Percentiles rank a stretch among this genome's conserved stretches.
Evolutionary conservation across 2,888 invertebrate species (phyloP).

Genomic region (Acholoe squamosa): DNA sequence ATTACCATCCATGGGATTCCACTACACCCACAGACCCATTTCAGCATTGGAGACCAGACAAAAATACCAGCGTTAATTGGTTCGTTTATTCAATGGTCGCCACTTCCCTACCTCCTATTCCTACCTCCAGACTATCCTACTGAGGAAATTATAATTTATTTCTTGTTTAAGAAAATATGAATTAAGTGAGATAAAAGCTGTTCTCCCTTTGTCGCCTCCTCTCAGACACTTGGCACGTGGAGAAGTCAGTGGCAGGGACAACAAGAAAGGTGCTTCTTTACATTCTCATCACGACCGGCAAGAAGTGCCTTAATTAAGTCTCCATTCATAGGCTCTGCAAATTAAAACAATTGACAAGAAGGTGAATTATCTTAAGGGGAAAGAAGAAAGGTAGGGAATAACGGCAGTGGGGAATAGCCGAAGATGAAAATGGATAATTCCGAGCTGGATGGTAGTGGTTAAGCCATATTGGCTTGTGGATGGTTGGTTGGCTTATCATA

Average conservation of each 20-base stretch:
- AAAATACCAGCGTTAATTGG: constrained; percentile 21
- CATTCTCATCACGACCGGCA: neutral
- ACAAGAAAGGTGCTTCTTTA: constrained; percentile 2
- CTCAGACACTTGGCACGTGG: neutral
- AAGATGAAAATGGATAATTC: neutral
- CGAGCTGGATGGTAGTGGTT: neutral
- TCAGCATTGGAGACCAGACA: neutral
- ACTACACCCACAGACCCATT: neutral
- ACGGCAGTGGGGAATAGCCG: neutral
- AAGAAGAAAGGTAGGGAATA: neutral
- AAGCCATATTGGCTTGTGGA: neutral
- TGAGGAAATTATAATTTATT: neutral
- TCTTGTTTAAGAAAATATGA: neutral
- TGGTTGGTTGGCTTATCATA: too few species aligned
- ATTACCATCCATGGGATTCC: neutral
- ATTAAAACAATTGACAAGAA: constrained; percentile 22
- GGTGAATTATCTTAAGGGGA: neutral
- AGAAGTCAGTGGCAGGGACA: neutral
- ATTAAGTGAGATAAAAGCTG: neutral
- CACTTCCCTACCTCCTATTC: neutral
- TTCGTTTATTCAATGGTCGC: constrained; percentile 27
- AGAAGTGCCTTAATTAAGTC: constrained; percentile 23
- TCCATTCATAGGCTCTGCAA: neutral
- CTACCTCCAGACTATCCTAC: neutral
- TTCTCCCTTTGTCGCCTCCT: neutral